phyloP scores from a whole-genome alignment of 2,797 vertebrate species.

The Protosalanx chinensis region DNA sequence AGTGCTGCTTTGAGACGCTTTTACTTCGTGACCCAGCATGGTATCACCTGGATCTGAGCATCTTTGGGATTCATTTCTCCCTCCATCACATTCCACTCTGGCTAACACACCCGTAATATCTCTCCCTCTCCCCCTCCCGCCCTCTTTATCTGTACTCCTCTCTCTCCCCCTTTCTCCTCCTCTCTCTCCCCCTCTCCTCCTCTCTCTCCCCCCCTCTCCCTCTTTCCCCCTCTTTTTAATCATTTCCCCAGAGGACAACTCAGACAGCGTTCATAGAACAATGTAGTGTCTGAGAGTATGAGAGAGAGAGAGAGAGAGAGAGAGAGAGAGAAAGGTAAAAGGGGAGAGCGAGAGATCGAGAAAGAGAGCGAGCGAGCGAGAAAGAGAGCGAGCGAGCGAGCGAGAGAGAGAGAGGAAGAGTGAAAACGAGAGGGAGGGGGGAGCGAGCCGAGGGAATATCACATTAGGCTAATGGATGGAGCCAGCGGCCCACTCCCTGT shows the following conservation, averaged over 20 bases:
- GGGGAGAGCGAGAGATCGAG: constrained; percentile 37
- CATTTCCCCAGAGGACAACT: constrained; percentile 9
- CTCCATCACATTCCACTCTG: not conserved
- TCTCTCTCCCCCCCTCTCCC: no score
- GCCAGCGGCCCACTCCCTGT: constrained; percentile 35
- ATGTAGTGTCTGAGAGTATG: not conserved
- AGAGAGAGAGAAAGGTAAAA: constrained; percentile 21
- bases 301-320: not conserved
- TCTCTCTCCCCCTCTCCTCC: no score
- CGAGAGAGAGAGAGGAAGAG: constrained; percentile 15
- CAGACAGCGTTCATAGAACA: not conserved
- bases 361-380: not conserved
- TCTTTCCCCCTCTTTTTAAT: not conserved
- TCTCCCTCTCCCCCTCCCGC: not conserved
- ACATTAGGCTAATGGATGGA: constrained; percentile 69
- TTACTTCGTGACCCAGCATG: not conserved
- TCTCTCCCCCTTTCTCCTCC: not conserved
- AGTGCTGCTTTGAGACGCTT: not conserved
- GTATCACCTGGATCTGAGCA: not conserved
- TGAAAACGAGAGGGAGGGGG: constrained; percentile 43
- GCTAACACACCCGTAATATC: not conserved
- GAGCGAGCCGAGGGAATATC: constrained; percentile 28
- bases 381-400: not conserved
- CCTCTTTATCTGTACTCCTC: not conserved
- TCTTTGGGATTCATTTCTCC: not conserved